These are phyloP conservation scores for Chrysina gloriosa DNA, from an alignment of 2,888 invertebrate genomes.

Conservation along the genomic window DNA sequence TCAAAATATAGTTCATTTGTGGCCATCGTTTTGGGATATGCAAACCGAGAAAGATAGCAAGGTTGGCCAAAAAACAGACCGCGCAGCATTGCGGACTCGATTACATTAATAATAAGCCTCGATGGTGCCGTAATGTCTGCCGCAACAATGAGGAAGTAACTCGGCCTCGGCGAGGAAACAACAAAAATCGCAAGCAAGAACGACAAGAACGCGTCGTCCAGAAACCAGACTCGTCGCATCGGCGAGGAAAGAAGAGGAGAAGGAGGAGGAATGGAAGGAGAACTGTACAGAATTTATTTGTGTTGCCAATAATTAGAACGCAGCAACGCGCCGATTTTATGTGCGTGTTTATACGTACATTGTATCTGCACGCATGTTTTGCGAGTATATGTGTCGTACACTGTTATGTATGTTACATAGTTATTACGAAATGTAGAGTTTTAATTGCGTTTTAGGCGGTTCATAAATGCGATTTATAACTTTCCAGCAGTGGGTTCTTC, in stretches of 20 bases:
- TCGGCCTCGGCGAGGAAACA: not conserved
- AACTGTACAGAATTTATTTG: conserved; percentile 11
- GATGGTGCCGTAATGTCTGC: conserved; percentile 25
- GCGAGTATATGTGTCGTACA: not conserved
- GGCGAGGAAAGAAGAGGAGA: not conserved
- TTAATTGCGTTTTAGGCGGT: not conserved
- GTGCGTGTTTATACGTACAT: not conserved
- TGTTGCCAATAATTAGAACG: conserved; percentile 11
- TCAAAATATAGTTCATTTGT: too few relatives aligned
- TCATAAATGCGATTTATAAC: not conserved
- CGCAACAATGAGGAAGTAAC: conserved; percentile 28
- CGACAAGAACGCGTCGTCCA: conserved; percentile 5
- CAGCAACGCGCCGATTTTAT: conserved; percentile 7
- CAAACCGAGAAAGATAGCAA: not conserved
- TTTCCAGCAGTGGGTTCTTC: not conserved
- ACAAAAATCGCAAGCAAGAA: conserved; percentile 10
- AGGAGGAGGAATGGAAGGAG: not conserved
- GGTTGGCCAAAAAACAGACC: conserved; percentile 14
- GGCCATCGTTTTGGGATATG: too few relatives aligned
- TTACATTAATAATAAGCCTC: conserved; percentile 24
- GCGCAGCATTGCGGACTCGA: not conserved
- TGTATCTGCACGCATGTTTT: not conserved
- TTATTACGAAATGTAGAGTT: conserved; percentile 3
- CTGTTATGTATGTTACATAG: not conserved
- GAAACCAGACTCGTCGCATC: not conserved